A percentile compares a stretch with the other conserved stretches of the same genome.
These are phyloP conservation scores for Drosophila suboccidentalis DNA, from an alignment of 2,888 invertebrate species.

Conservation along the genomic window DNA sequence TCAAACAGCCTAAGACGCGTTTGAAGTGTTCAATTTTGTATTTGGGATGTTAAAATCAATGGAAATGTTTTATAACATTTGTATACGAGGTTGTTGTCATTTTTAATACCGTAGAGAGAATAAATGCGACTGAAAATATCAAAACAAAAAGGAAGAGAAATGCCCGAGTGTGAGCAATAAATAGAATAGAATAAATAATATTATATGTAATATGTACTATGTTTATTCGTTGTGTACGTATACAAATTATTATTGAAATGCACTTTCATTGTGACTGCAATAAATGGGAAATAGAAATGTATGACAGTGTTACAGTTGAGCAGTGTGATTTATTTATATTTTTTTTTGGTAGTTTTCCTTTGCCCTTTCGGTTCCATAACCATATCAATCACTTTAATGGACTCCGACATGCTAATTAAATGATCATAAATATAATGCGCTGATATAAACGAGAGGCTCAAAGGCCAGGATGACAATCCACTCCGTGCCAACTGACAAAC, in stretches of 20 bases:
- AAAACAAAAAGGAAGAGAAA: conserved; percentile 9
- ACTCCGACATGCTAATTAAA: conserved; percentile 58
- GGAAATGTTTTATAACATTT: conserved; percentile 64
- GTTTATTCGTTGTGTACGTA: background rate
- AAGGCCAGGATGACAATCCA: conserved; percentile 41
- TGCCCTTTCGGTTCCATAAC: conserved; percentile 32
- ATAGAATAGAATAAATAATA: background rate
- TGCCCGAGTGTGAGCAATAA: conserved; percentile 6
- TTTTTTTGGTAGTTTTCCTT: conserved; percentile 15
- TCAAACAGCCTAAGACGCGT: background rate
- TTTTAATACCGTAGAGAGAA: background rate
- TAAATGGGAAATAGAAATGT: conserved; percentile 2
- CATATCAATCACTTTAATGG: conserved; percentile 63
- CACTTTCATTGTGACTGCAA: conserved; percentile 13
- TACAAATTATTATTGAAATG: background rate
- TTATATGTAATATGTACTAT: background rate
- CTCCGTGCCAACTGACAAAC: conserved; percentile 2
- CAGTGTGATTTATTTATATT: background rate
- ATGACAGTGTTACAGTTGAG: background rate
- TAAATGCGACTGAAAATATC: conserved; percentile 14
- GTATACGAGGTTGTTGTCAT: conserved; percentile 15
- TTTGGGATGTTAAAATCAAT: conserved; percentile 42
- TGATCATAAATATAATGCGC: conserved; percentile 54
- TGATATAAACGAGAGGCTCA: conserved; percentile 40
- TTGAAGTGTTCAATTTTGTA: conserved; percentile 13